phyloP scores from a whole-genome alignment of 2,797 vertebrate species.

The Sebastes vulpes region DNA sequence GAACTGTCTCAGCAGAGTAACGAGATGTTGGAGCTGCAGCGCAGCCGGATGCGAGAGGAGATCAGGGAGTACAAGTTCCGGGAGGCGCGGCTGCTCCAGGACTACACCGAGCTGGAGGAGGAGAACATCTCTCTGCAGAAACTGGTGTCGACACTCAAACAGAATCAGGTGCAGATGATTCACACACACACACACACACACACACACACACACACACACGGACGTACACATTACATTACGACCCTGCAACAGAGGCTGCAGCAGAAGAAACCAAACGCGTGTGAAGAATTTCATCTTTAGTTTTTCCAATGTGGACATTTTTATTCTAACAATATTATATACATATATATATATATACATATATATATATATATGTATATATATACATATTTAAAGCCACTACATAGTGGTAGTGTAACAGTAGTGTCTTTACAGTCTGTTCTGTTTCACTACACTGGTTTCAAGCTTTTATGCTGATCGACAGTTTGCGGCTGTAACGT shows the following conservation, averaged over 20 bases:
- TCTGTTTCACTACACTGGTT: not conserved
- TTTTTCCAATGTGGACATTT: not conserved
- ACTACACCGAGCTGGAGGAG: constrained; percentile 96
- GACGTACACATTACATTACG: too few species aligned
- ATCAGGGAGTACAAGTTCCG: constrained; percentile 94
- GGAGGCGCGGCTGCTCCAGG: constrained; percentile 93
- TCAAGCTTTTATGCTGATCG: too few species aligned
- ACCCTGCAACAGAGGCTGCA: not conserved
- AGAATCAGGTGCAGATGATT: constrained; percentile 91
- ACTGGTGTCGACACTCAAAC: constrained; percentile 93
- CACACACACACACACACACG: too few species aligned
- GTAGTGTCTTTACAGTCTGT: too few species aligned
- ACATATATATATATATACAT: too few species aligned
- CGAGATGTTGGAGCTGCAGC: constrained; percentile 94
- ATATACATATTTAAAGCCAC: too few species aligned
- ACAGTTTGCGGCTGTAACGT: too few species aligned
- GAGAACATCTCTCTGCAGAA: constrained; percentile 98
- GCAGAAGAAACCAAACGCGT: not conserved
- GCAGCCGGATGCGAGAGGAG: constrained; percentile 93
- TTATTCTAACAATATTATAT: not conserved
- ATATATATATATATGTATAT: too few species aligned
- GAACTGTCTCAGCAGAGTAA: constrained; percentile 86
- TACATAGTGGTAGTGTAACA: too few species aligned
- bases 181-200: not conserved
- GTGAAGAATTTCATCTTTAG: too few species aligned